These are phyloP conservation scores for Drosophila fuyamai DNA, from an alignment of 1,140 invertebrate genomes.

Conservation along the genomic window DNA sequence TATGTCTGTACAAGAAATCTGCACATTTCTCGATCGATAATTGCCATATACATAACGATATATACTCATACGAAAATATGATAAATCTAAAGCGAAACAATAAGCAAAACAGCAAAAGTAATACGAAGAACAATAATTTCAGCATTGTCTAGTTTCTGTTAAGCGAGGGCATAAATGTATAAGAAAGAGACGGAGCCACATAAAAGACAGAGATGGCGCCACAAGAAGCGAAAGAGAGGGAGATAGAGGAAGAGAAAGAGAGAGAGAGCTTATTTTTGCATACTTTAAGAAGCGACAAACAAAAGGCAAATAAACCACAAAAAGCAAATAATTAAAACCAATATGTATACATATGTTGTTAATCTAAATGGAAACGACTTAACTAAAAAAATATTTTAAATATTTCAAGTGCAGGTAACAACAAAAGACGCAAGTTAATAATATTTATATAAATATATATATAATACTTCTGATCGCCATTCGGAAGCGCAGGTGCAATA, in stretches of 20 bases:
- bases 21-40: constrained; percentile 45
- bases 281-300: constrained; percentile 25
- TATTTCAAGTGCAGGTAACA: constrained; percentile 55
- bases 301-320: constrained; percentile 28
- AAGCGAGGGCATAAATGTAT: constrained; percentile 31
- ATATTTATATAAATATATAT: constrained; percentile 41
- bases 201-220: constrained; percentile 4
- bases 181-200: constrained; percentile 15
- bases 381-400: constrained; percentile 41
- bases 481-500: constrained; percentile 47
- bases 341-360: constrained; percentile 48
- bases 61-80: constrained; percentile 16
- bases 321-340: constrained; percentile 37
- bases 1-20: constrained; percentile 36
- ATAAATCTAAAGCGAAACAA: constrained; percentile 52
- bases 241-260: constrained; percentile 10
- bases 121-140: constrained; percentile 76
- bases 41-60: constrained; percentile 29
- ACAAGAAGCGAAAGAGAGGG: background rate
- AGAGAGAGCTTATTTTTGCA: constrained; percentile 50
- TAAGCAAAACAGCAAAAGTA: constrained; percentile 64
- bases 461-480: constrained; percentile 30
- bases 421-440: constrained; percentile 46
- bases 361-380: constrained; percentile 36
- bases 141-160: constrained; percentile 70